Percentiles rank a stretch among this genome's conserved stretches.
phyloP scores from a whole-genome alignment of 2,797 vertebrate genomes.

The Trachops cirrhosus region DNA sequence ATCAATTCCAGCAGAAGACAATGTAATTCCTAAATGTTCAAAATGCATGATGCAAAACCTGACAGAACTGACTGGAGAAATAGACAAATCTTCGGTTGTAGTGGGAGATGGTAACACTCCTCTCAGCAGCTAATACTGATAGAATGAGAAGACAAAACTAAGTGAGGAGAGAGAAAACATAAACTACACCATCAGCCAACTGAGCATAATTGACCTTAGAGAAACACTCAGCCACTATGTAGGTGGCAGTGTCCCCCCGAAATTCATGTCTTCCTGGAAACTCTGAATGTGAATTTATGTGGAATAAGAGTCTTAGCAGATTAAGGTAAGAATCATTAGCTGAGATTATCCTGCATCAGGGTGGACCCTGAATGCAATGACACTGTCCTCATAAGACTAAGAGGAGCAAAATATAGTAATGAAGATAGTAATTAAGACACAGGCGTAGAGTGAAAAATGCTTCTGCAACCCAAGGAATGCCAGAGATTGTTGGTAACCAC shows the following conservation, averaged over 20 bases:
- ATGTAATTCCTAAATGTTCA: neutral
- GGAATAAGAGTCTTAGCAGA: neutral
- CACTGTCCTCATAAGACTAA: neutral
- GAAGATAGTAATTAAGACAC: neutral
- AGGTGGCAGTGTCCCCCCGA: neutral
- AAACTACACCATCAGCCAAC: neutral
- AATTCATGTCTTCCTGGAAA: neutral
- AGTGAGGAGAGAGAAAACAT: neutral
- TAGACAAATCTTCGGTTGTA: neutral
- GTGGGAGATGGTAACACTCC: neutral
- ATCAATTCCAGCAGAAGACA: neutral
- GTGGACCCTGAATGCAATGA: neutral
- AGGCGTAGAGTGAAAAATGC: neutral
- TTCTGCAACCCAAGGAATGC: neutral
- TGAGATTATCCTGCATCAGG: neutral
- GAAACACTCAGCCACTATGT: neutral
- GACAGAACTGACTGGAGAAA: neutral
- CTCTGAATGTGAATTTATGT: neutral
- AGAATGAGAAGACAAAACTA: neutral
- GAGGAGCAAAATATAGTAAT: neutral
- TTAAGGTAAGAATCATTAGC: neutral
- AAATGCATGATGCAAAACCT: neutral
- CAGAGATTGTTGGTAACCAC: neutral
- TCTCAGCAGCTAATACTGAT: neutral
- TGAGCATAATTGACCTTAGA: neutral